phyloP scores from a whole-genome alignment of 2,113 vertebrate species.

The Callipepla californica region DNA sequence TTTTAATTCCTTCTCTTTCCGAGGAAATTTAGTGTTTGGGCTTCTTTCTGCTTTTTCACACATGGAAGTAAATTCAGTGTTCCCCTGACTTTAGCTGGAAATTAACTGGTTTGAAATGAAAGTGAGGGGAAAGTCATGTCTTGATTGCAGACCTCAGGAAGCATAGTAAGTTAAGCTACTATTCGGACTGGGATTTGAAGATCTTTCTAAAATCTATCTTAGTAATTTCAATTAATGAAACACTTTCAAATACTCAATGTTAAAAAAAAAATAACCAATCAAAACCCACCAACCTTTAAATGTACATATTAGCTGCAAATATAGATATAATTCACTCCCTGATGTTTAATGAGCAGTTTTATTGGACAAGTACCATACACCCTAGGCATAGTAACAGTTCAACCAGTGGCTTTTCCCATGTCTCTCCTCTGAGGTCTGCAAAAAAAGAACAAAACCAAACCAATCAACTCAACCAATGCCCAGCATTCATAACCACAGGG shows the following conservation, averaged over 20 bases:
- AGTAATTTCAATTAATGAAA: neutral
- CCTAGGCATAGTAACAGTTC: neutral
- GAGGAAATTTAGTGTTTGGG: neutral
- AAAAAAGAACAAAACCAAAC: neutral
- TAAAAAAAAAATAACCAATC: neutral
- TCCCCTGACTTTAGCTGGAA: neutral
- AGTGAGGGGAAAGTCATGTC: neutral
- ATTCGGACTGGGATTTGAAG: neutral
- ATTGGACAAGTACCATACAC: neutral
- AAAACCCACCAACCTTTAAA: neutral
- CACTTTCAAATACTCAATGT: neutral
- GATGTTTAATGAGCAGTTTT: neutral
- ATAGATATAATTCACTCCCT: neutral
- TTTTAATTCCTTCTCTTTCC: neutral
- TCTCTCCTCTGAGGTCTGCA: neutral
- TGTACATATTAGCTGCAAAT: neutral
- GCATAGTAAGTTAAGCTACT: neutral
- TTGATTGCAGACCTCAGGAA: neutral
- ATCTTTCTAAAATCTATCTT: neutral
- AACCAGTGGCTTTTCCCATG: neutral
- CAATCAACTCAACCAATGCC: fast-evolving
- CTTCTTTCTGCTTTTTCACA: neutral
- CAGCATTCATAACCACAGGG: neutral
- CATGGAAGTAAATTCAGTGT: neutral
- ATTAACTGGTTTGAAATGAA: neutral